Conservation (phyloP, 2,888 invertebrate genomes). For the Girardia tigrina region DNA sequence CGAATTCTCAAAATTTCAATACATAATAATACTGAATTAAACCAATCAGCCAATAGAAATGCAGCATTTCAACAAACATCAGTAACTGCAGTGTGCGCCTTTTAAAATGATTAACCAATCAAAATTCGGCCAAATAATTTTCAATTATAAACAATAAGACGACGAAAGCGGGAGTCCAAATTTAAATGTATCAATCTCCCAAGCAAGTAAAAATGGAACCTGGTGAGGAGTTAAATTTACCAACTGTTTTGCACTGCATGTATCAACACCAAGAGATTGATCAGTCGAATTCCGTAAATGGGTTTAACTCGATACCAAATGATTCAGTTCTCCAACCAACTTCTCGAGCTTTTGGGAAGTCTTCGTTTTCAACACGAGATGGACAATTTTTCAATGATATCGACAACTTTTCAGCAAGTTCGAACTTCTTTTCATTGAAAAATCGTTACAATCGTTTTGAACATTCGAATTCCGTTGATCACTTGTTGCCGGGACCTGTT, state of each 20-base stretch:
- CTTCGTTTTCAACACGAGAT: not conserved
- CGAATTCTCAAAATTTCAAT: not conserved
- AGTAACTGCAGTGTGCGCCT: slow-evolving; percentile 11
- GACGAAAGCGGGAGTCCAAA: slow-evolving; percentile 16
- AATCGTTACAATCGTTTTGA: not conserved
- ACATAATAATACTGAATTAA: not conserved
- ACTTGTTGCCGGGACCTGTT: not conserved
- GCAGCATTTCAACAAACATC: not conserved
- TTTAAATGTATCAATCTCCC: slow-evolving; percentile 20
- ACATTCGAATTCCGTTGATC: not conserved
- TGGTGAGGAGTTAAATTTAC: slow-evolving; percentile 8
- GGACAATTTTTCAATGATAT: slow-evolving; percentile 23
- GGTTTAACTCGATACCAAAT: slow-evolving; percentile 8
- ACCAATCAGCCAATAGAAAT: not conserved
- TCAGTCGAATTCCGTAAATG: slow-evolving; percentile 19
- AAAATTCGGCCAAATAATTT: not conserved
- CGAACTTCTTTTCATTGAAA: not conserved
- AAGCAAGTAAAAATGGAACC: slow-evolving; percentile 12
- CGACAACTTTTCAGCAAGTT: not conserved
- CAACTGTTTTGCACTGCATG: slow-evolving; percentile 20
- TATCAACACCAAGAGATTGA: slow-evolving; percentile 7
- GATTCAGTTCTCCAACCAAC: not conserved
- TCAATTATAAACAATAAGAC: slow-evolving; percentile 1
- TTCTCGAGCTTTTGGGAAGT: not conserved
- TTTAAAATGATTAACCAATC: not conserved